Evolutionary conservation across 2,113 vertebrate genomes (phyloP).

Genomic region (Actenoides lindsayi): DNA sequence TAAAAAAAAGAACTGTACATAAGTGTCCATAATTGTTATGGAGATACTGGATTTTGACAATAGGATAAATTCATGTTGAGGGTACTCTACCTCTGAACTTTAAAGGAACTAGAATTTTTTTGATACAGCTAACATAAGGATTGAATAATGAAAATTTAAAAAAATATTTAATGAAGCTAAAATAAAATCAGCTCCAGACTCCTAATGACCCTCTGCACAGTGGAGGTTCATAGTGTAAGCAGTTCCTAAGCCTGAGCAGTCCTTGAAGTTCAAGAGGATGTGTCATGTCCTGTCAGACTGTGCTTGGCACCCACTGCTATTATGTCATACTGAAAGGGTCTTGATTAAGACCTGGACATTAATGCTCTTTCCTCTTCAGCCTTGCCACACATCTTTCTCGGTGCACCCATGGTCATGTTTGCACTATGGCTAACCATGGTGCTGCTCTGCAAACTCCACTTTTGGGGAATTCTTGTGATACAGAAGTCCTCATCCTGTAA

Average conservation of each 20-base stretch:
- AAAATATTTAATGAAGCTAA: not conserved
- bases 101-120: not conserved
- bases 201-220: not conserved
- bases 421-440: not conserved
- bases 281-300: accelerated
- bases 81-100: not conserved
- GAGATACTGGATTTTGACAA: not conserved
- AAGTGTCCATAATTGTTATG: no score
- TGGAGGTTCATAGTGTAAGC: not conserved
- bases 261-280: not conserved
- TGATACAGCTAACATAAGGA: not conserved
- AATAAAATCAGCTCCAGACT: not conserved
- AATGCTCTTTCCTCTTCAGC: not conserved
- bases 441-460: not conserved
- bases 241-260: not conserved
- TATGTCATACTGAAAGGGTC: not conserved
- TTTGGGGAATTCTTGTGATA: not conserved
- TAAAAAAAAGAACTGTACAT: accelerated
- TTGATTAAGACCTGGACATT: not conserved
- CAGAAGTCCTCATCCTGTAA: not conserved
- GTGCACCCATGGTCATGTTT: not conserved
- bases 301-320: not conserved
- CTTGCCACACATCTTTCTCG: not conserved
- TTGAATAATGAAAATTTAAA: not conserved
- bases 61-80: not conserved